Conservation (phyloP, 2,797 vertebrate genomes). For the Mus caroli region DNA sequence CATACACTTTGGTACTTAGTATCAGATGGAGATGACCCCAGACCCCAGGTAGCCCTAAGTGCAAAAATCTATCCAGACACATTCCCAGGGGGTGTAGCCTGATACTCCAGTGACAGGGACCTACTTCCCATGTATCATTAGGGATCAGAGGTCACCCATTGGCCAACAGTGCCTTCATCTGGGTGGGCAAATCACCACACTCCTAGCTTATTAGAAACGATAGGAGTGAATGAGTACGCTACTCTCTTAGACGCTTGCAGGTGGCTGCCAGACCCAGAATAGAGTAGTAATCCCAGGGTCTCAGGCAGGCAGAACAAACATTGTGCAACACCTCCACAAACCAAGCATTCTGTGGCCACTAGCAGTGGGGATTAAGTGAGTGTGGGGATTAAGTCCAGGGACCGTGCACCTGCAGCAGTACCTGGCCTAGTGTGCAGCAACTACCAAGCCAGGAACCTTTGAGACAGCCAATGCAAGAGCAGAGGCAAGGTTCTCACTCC, state of each 20-base stretch:
- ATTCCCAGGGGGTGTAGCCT: rapidly evolving
- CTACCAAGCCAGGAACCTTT: not conserved
- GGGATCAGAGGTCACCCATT: not conserved
- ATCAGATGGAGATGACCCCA: not conserved
- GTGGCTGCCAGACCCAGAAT: not conserved
- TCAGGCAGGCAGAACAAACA: not conserved
- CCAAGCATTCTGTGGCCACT: constrained; percentile 51
- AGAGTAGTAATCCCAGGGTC: not conserved
- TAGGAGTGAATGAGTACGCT: no score
- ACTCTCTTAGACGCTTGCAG: not conserved
- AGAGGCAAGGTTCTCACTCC: not conserved
- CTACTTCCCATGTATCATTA: not conserved
- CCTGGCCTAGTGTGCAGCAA: not conserved
- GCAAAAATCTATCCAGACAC: not conserved
- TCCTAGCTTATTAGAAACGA: not conserved
- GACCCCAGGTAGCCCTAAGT: not conserved
- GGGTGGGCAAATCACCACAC: not conserved
- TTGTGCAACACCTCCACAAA: not conserved
- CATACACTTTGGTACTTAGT: not conserved
- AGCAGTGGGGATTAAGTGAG: not conserved
- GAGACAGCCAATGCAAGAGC: not conserved
- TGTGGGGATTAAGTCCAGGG: constrained; percentile 53
- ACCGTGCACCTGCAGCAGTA: not conserved
- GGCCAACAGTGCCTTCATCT: not conserved
- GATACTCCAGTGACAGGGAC: not conserved